Base-by-base conservation (phyloP, 2,888 invertebrate species). In the Apamea sordens region DNA sequence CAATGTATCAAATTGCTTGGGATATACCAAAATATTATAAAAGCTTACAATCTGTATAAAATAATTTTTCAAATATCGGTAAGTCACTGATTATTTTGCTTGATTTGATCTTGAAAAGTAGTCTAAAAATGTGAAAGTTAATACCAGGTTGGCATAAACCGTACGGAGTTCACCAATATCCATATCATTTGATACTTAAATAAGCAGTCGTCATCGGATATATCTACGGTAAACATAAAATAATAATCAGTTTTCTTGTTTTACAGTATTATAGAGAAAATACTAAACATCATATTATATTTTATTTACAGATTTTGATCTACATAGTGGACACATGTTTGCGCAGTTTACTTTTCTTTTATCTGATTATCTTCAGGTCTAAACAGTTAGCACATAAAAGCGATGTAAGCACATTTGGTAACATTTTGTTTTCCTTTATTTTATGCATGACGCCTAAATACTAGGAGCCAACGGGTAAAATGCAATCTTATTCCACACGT, bases 31-130 rank as follows among this genome's bases (percentile, higher is more conserved):
- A 72, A 77, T 53, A 82, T 88, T 69, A 44, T 84, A 15, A 63
- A 83, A 15, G 63, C 84, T 21, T 84, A 79, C 24, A 56, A 70
- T 41, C 36, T 88, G 2, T 84, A 72, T 11, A 76, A 79, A 32
- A 64, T 65, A 8, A 50, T 79, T 3, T 86, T 87, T 69, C 80
- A 83, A 74, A 11, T 65, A 24, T 50, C 79, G 82, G 89, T 88
- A 73, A 87, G 71, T 69, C 4, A 0, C n/a, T n/a, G 5, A 64
- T 64, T 64, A 10, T 64, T 28, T 18, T 28, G 11, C 0, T 44
- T 44, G 6, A 44, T 24, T 32, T 1, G 1, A 32, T 36, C 41
- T 8, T n/a, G 7, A 28, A n/a, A 44, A 68, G 18, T 13, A 6
- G 13, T n/a, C n/a, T 6, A 4, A 53, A n/a, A 59, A 59, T 59